phyloP scores from a whole-genome alignment of 2,888 invertebrate species.

The Itoplectis maculator region DNA sequence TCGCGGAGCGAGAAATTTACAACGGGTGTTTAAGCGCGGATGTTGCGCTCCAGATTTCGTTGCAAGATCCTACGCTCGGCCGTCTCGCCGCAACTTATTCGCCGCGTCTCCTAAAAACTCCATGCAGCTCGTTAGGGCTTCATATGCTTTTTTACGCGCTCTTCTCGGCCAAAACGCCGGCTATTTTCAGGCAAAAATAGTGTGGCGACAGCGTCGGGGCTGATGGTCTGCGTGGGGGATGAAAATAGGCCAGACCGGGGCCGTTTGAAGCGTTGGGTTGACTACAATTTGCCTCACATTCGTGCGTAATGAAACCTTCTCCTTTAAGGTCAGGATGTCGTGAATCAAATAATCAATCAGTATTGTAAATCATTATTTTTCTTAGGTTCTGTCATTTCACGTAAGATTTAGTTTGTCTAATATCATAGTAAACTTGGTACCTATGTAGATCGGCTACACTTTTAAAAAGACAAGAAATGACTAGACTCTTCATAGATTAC shows the following conservation, averaged over 20 bases:
- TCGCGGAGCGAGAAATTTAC: slow-evolving; percentile 41
- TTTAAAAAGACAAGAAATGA: too few species aligned
- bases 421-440: too few species aligned
- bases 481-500: background rate
- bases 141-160: slow-evolving; percentile 10
- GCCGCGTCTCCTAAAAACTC: slow-evolving; percentile 5
- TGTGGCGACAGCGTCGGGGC: background rate
- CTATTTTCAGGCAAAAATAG: background rate
- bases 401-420: too few species aligned
- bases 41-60: slow-evolving; percentile 54
- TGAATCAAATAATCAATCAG: background rate
- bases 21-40: slow-evolving; percentile 42
- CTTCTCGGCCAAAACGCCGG: background rate
- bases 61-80: slow-evolving; percentile 27
- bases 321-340: background rate
- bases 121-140: slow-evolving; percentile 7
- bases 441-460: too few species aligned
- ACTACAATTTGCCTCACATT: background rate
- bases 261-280: background rate
- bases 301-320: background rate
- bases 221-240: background rate
- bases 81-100: slow-evolving; percentile 3
- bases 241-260: background rate
- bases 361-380: background rate
- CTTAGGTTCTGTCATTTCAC: background rate